phyloP scores from a whole-genome alignment of 2,113 vertebrate genomes.

The Urocynchramus pylzowi region DNA sequence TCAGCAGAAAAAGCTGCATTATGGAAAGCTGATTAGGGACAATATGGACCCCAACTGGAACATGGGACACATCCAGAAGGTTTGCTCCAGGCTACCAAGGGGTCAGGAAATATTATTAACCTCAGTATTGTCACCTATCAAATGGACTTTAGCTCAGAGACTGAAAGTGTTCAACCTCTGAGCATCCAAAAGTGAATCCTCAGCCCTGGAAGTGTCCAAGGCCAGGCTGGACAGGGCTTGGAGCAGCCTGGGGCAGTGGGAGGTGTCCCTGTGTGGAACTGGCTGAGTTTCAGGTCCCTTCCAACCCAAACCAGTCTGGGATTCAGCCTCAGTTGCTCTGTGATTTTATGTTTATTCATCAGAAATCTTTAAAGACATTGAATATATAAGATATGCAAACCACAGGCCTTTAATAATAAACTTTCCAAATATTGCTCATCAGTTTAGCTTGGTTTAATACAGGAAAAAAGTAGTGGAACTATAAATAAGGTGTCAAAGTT shows the following conservation, averaged over 20 bases:
- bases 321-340: neutral
- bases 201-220: neutral
- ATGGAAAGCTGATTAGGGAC: neutral
- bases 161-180: fast-evolving
- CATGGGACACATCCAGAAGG: neutral
- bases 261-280: neutral
- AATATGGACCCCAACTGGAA: neutral
- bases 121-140: neutral
- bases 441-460: neutral
- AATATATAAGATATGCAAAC: neutral
- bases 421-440: neutral
- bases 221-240: neutral
- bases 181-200: neutral
- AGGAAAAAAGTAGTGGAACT: neutral
- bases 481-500: neutral
- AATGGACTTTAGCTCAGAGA: neutral
- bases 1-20: neutral
- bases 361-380: neutral
- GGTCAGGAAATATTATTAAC: neutral
- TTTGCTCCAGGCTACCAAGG: neutral
- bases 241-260: neutral
- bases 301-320: neutral
- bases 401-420: neutral
- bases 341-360: neutral
- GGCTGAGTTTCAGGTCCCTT: neutral